Evolutionary conservation across 2,888 invertebrate genomes (phyloP).

Genomic region (Thelaira solivaga): DNA sequence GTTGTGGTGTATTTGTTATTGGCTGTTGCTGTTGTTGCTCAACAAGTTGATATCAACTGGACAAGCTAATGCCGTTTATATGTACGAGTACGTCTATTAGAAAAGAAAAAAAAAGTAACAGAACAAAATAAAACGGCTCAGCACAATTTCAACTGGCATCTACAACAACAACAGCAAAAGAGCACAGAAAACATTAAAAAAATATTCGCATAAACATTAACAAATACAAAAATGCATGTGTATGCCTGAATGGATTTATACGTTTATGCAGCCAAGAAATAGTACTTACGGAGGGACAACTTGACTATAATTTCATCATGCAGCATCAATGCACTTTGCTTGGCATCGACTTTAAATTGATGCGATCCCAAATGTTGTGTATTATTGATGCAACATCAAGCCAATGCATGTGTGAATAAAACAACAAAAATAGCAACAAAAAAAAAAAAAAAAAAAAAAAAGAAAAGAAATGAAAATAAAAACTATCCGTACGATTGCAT

Average conservation of each 20-base stretch:
- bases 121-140: conserved; percentile 26
- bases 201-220: conserved; percentile 28
- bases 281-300: conserved; percentile 70
- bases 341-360: conserved; percentile 61
- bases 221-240: not conserved
- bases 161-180: too few species aligned
- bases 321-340: conserved; percentile 62
- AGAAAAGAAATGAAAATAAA: not conserved
- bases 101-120: conserved; percentile 20
- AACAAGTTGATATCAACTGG: conserved; percentile 60
- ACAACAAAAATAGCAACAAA: not conserved
- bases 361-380: conserved; percentile 44
- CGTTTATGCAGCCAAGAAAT: conserved; percentile 20
- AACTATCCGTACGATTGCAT: conserved; percentile 23
- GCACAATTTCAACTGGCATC: not conserved
- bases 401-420: conserved; percentile 25
- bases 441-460: not conserved
- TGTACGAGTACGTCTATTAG: conserved; percentile 44
- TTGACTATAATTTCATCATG: conserved; percentile 65
- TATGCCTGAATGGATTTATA: conserved; percentile 32
- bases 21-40: conserved; percentile 47
- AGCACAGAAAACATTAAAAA: not conserved
- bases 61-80: conserved; percentile 60
- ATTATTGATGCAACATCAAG: conserved; percentile 21
- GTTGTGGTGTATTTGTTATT: conserved; percentile 63